These are phyloP conservation scores for Popillia japonica DNA, from an alignment of 1,140 invertebrate species.

Conservation along the genomic window DNA sequence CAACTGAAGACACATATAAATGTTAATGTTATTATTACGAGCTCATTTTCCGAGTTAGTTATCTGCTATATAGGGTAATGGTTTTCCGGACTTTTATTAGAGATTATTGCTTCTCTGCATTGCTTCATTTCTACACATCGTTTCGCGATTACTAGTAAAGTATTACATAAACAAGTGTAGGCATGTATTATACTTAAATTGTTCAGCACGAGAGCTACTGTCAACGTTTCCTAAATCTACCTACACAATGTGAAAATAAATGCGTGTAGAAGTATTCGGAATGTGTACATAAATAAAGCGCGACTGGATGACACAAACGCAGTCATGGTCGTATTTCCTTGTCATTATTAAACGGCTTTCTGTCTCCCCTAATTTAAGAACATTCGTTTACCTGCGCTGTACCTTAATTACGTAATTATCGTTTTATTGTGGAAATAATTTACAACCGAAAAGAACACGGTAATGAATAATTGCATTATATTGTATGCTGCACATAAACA, in stretches of 20 bases:
- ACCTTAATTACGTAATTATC: slow-evolving; percentile 19
- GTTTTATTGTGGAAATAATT: background rate
- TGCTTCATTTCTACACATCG: background rate
- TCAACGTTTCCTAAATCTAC: too few species aligned
- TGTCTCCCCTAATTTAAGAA: background rate
- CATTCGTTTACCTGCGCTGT: background rate
- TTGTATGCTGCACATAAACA: background rate
- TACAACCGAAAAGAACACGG: background rate
- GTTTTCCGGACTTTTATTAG: slow-evolving; percentile 13
- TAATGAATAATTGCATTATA: background rate
- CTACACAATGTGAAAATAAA: background rate
- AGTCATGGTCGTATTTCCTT: background rate
- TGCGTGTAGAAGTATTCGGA: background rate
- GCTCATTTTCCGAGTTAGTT: background rate
- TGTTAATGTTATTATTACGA: slow-evolving; percentile 29
- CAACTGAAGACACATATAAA: background rate
- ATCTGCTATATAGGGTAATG: background rate
- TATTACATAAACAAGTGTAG: background rate
- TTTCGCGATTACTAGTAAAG: background rate
- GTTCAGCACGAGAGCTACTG: background rate
- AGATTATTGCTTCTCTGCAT: slow-evolving; percentile 25
- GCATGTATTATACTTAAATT: background rate
- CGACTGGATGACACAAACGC: background rate
- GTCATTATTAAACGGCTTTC: slow-evolving; percentile 14
- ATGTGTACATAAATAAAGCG: background rate